A percentile compares a stretch with the other conserved stretches of the same genome.
Conservation (phyloP, 2,888 invertebrate genomes). For the Nemotelus nigrinus region DNA sequence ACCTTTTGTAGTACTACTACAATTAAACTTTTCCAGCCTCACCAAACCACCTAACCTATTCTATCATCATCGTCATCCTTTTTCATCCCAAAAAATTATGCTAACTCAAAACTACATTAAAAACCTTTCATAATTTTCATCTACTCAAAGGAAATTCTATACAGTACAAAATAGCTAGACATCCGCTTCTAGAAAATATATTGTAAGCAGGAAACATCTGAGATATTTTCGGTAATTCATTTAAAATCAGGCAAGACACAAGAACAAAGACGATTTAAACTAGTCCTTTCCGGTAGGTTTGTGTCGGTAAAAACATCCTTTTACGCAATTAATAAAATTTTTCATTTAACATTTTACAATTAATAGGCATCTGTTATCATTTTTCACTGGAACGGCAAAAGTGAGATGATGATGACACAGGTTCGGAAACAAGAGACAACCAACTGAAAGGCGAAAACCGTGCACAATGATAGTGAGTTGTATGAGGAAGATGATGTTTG, state of each 20-base stretch:
- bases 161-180: neutral
- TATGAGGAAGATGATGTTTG: too few relatives aligned
- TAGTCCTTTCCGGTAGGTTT: conserved; percentile 20
- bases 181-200: neutral
- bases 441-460: neutral
- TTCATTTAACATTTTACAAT: conserved; percentile 14
- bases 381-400: neutral
- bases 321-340: conserved; percentile 8
- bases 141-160: neutral
- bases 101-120: neutral
- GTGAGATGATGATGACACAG: neutral
- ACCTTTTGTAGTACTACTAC: too few relatives aligned
- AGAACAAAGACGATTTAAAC: conserved; percentile 20
- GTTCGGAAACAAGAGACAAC: neutral
- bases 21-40: too few relatives aligned
- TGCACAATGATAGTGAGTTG: too few relatives aligned
- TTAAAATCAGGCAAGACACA: conserved; percentile 3
- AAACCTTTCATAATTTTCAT: conserved; percentile 6
- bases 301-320: neutral
- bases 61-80: neutral
- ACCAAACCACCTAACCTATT: too few relatives aligned
- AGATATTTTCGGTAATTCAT: conserved; percentile 1
- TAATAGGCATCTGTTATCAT: neutral
- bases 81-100: neutral
- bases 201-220: neutral